Evolutionary conservation across 2,113 vertebrate species (phyloP).

Genomic region (Arothron firmamentum): DNA sequence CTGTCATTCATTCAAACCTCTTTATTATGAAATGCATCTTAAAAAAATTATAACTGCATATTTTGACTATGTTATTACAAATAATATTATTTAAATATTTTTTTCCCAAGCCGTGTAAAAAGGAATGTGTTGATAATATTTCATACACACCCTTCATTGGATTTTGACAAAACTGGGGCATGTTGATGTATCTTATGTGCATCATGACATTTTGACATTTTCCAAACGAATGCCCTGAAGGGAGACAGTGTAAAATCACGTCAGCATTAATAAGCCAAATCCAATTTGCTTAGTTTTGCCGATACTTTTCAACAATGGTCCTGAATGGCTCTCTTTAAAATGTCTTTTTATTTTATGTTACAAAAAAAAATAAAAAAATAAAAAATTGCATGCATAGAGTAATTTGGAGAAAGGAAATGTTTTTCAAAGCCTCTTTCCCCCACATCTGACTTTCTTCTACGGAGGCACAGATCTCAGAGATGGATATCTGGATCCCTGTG

Average conservation of each 20-base stretch:
- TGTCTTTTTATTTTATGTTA: too few relatives aligned
- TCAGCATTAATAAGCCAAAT: conserved; percentile 36
- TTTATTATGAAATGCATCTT: too few relatives aligned
- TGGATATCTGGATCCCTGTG: neutral
- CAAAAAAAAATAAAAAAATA: too few relatives aligned
- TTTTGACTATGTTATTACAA: too few relatives aligned
- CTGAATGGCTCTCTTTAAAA: too few relatives aligned
- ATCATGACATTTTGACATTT: conserved; percentile 43
- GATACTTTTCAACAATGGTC: conserved; percentile 16
- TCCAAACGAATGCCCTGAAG: conserved; percentile 27
- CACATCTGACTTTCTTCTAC: neutral
- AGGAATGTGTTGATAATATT: neutral
- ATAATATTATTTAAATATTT: too few relatives aligned
- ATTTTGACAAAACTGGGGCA: conserved; percentile 33
- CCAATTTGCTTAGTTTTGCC: conserved; percentile 13
- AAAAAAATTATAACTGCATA: too few relatives aligned
- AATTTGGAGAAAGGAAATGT: neutral
- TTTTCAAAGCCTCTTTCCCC: neutral
- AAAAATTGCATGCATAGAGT: neutral
- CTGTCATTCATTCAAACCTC: too few relatives aligned
- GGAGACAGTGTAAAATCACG: conserved; percentile 17
- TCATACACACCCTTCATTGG: neutral
- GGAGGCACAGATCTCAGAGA: conserved; percentile 1
- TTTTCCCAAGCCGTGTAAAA: neutral
- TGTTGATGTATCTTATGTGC: conserved; percentile 26